Evolutionary conservation across 2,797 vertebrate genomes (phyloP).

Genomic region (Limnodromus scolopaceus): DNA sequence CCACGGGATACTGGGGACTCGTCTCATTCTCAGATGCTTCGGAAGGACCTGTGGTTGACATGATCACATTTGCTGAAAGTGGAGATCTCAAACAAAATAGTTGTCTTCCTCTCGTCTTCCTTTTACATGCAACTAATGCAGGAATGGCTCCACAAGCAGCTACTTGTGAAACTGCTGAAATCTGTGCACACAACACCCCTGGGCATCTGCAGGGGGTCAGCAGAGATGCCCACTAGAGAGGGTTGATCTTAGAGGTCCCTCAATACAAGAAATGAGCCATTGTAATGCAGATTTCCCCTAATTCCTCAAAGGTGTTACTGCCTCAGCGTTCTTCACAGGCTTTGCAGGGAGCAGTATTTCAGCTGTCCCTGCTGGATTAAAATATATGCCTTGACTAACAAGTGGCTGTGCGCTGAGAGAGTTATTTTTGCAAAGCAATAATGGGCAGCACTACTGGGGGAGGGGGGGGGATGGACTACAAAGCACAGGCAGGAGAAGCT

Average conservation of each 20-base stretch:
- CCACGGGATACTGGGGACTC: neutral
- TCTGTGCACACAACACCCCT: accelerated
- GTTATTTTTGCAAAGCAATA: neutral
- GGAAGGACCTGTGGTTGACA: neutral
- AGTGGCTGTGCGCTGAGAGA: neutral
- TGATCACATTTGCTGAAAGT: too few relatives aligned
- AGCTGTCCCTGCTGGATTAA: neutral
- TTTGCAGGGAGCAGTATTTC: neutral
- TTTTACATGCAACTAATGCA: accelerated
- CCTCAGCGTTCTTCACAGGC: neutral
- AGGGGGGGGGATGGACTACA: too few relatives aligned
- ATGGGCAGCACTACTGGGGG: neutral
- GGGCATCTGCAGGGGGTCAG: neutral
- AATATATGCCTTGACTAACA: neutral
- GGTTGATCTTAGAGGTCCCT: neutral
- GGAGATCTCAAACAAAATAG: neutral
- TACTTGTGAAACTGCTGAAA: neutral
- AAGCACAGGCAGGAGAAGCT: neutral
- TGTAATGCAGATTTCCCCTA: neutral
- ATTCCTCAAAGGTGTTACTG: neutral
- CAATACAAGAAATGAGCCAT: neutral
- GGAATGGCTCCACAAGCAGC: accelerated
- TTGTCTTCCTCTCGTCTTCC: neutral
- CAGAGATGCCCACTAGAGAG: neutral
- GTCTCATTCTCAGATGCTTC: neutral